Base-by-base conservation (phyloP, 2,113 vertebrate genomes). In the Neofelis nebulosa region DNA sequence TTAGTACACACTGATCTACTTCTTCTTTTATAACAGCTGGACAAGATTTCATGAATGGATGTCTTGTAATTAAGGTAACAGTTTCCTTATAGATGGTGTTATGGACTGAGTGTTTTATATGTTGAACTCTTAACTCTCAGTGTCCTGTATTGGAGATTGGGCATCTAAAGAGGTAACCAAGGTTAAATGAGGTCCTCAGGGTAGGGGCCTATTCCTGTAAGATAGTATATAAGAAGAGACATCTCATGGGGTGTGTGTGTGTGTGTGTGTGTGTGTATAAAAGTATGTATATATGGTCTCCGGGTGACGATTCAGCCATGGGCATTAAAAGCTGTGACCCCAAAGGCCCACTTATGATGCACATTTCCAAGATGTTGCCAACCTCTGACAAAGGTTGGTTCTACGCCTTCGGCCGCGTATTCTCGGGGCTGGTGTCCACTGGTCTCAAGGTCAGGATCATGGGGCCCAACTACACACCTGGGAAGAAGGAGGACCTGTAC, bases 311-410 rank as follows among this genome's bases (percentile, higher is more conserved):
- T 45, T 45, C 45, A 45, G 7, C 45, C 45, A 45, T 45, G 45
- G 99, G 99, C 89, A 99, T 99, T 92, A 99, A 99, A 99, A 99
- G 99, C 99, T 99, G 99, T 94, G 99, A 99, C 95, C 98, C 99
- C 87, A 99, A 99, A 98, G 99, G 98, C 4, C 99, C 99, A 0
- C 98, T 99, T 45, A 99, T 99, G 99, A 99, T 99, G 99, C 99
- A 99, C 99, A 99, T 99, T 97, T 99, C 99, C n/a, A 99, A 99
- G 98, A 99, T 99, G 99, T 99, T 99, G 96, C 99, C 99, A 73
- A 99, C 99, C 45, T 99, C 98, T 0, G 99, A 99, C 98, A 99
- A 99, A 97, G 99, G 99, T 92, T 99, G 99, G n/a, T 99, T 99
- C 98, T 99, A 99, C 0, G 99, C 99, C 52, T 99, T 99, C 0